Percentiles rank a stretch among this genome's conserved stretches.
Evolutionary conservation across 2,888 invertebrate genomes (phyloP).

Genomic region (Tipula unca): DNA sequence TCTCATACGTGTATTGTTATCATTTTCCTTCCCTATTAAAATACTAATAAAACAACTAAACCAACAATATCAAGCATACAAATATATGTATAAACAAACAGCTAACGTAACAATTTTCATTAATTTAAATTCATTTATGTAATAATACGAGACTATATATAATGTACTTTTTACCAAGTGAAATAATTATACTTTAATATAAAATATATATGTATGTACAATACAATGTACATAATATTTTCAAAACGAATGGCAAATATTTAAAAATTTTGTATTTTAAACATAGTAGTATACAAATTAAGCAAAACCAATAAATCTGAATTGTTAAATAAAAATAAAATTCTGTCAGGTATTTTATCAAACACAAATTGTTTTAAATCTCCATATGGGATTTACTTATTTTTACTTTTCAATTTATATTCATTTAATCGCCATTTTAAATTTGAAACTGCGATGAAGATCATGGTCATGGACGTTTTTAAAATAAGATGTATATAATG

Average conservation of each 20-base stretch:
- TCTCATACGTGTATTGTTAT: background rate
- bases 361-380: background rate
- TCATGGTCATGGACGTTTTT: background rate
- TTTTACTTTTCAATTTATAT: background rate
- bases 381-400: background rate
- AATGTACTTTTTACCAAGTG: background rate
- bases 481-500: too few relatives aligned
- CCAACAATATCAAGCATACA: background rate
- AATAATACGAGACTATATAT: background rate
- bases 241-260: background rate
- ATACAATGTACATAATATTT: background rate
- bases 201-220: background rate
- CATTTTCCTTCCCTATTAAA: background rate
- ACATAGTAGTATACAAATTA: background rate
- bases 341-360: background rate
- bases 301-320: background rate
- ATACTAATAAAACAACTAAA: background rate
- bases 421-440: background rate
- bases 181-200: background rate
- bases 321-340: background rate
- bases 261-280: background rate
- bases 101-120: too few relatives aligned
- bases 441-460: background rate
- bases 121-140: background rate
- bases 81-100: background rate